Percentiles rank a stretch among this genome's conserved stretches.
Conservation (phyloP, 23 tunicate species). For the Halocynthia roretzi region DNA sequence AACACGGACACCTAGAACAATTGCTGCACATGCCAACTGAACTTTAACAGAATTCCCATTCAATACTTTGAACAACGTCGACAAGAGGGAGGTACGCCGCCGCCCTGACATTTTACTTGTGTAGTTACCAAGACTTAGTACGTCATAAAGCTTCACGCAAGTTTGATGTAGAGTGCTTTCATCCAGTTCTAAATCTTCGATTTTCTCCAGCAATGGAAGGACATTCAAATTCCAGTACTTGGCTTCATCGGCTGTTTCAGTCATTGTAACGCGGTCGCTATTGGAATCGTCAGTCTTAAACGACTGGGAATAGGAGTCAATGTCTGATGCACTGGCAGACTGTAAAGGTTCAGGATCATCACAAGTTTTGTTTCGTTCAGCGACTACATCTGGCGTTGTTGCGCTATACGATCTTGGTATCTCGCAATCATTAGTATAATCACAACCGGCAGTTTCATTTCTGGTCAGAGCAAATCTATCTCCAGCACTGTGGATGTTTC, state of each 20-base stretch:
- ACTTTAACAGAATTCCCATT: conserved; percentile 28
- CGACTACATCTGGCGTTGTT: too few species aligned
- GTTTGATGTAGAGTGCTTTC: conserved; percentile 11
- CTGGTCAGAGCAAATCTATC: background rate
- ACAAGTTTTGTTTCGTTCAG: too few species aligned
- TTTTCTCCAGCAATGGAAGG: conserved; percentile 46
- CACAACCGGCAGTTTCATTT: too few species aligned
- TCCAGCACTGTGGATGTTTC: conserved; percentile 7
- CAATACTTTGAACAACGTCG: conserved; percentile 52
- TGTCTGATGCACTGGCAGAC: too few species aligned
- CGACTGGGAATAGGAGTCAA: too few species aligned
- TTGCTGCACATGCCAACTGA: conserved; percentile 53
- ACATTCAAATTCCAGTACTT: conserved; percentile 65
- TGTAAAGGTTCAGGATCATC: too few species aligned
- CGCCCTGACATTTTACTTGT: conserved; percentile 40
- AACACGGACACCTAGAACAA: conserved; percentile 51
- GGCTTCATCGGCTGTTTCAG: conserved; percentile 77
- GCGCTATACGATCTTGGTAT: too few species aligned
- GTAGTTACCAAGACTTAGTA: conserved; percentile 34
- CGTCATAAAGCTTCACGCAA: conserved; percentile 26
- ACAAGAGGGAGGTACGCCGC: conserved; percentile 61
- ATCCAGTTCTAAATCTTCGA: conserved; percentile 33
- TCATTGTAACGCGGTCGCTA: background rate
- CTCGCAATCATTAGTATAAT: too few species aligned
- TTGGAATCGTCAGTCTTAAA: too few species aligned